phyloP scores from a whole-genome alignment of 2,797 vertebrate species.

The Limosa lapponica region DNA sequence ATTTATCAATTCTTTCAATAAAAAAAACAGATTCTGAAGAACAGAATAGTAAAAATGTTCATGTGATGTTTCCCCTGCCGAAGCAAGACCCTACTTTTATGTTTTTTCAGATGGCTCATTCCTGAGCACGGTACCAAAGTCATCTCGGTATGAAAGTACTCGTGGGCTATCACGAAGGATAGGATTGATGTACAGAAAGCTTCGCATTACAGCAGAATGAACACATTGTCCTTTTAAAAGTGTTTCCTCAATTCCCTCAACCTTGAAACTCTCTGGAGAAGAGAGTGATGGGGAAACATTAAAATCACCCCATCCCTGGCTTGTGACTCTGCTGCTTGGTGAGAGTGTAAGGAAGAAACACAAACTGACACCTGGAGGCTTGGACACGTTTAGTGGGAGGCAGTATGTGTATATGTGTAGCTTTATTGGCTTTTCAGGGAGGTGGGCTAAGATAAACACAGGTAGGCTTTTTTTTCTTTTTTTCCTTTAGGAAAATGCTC shows the following conservation, averaged over 20 bases:
- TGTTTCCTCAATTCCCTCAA: not conserved
- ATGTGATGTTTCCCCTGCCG: not conserved
- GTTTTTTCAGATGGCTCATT: not conserved
- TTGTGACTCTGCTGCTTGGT: not conserved
- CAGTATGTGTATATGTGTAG: accelerated
- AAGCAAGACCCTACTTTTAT: not conserved
- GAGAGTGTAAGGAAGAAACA: not conserved
- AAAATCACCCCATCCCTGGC: accelerated
- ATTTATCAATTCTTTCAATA: not conserved
- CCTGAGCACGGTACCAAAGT: not conserved
- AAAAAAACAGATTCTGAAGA: not conserved
- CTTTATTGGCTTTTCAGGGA: not conserved
- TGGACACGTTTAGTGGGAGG: accelerated
- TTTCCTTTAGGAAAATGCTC: not conserved
- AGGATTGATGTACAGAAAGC: not conserved
- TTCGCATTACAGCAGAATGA: not conserved
- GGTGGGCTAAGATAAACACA: not conserved
- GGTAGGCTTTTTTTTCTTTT: too few species aligned
- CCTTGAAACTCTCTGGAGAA: not conserved
- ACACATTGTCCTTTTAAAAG: not conserved
- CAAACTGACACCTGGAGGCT: not conserved
- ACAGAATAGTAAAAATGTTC: not conserved
- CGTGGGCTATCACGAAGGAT: accelerated
- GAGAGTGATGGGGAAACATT: not conserved
- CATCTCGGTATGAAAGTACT: not conserved